Evolutionary conservation across 2,797 vertebrate species (phyloP).

Genomic region (Sylvia borin): DNA sequence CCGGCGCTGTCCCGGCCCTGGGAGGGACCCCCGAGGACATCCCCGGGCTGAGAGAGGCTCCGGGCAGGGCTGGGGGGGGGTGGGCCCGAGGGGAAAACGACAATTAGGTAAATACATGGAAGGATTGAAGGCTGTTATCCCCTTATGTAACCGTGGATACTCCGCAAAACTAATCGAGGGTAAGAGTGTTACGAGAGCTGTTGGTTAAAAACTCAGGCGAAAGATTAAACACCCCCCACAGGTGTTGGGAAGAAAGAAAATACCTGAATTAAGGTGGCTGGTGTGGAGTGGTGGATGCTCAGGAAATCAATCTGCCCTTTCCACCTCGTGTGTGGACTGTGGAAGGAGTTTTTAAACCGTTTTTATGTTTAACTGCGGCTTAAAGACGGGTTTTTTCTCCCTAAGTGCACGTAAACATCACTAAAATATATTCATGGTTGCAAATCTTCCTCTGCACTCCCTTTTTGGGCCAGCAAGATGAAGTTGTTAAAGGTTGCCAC

Average conservation of each 20-base stretch:
- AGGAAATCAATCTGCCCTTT: not conserved
- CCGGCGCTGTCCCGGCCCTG: rapidly evolving
- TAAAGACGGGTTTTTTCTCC: rapidly evolving
- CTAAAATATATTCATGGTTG: not conserved
- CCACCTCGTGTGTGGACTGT: rapidly evolving
- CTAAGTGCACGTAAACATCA: not conserved
- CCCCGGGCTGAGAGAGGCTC: not conserved
- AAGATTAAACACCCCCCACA: not conserved
- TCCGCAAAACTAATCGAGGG: not conserved
- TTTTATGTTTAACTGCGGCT: not conserved
- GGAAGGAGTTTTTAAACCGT: not conserved
- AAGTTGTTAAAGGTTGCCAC: not conserved
- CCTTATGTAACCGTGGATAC: not conserved
- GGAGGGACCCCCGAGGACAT: not conserved
- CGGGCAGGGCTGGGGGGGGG: not conserved
- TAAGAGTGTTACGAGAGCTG: not conserved
- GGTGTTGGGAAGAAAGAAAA: not conserved
- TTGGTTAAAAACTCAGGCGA: not conserved
- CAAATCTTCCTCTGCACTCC: rapidly evolving
- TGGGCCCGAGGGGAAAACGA: not conserved
- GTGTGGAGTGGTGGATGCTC: not conserved
- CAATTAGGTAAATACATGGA: not conserved
- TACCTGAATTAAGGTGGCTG: not conserved
- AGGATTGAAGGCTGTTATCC: not conserved
- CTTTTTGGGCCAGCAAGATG: not conserved